A percentile compares a stretch with the other conserved stretches of the same genome.
Evolutionary conservation across 2,888 invertebrate genomes (phyloP).

Genomic region (Oscheius sp.): DNA sequence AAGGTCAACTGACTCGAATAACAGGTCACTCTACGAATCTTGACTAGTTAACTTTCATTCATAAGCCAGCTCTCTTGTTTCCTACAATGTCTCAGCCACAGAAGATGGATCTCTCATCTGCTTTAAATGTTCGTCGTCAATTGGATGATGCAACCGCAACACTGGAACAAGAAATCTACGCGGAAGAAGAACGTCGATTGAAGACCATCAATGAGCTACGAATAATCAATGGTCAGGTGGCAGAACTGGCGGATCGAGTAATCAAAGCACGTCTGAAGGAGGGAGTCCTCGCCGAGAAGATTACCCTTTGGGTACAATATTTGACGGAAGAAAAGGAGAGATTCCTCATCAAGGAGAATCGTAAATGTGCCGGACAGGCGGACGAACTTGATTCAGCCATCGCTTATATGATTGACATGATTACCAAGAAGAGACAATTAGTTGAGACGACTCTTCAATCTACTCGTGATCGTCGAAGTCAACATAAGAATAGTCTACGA

Average conservation of each 20-base stretch:
- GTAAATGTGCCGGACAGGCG: slow-evolving; percentile 12
- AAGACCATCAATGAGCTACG: slow-evolving; percentile 12
- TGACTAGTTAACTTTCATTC: no score
- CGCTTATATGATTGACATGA: slow-evolving; percentile 5
- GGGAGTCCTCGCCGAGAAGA: slow-evolving; percentile 3
- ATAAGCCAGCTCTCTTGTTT: neutral
- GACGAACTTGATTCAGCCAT: slow-evolving; percentile 7
- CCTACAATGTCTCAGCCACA: neutral
- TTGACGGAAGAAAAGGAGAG: slow-evolving; percentile 21
- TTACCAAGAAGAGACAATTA: neutral
- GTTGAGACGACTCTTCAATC: slow-evolving; percentile 4
- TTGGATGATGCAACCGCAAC: slow-evolving; percentile 5
- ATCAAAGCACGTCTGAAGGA: slow-evolving; percentile 16
- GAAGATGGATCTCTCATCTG: neutral
- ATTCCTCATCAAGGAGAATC: slow-evolving; percentile 6
- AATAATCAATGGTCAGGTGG: neutral
- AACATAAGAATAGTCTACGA: slow-evolving; percentile 13
- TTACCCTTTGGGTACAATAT: slow-evolving; percentile 16
- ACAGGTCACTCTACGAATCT: no score
- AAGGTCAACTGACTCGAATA: no score
- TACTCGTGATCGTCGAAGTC: neutral
- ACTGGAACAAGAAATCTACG: slow-evolving; percentile 5
- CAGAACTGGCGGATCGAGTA: slow-evolving; percentile 20
- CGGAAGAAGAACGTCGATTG: slow-evolving; percentile 6
- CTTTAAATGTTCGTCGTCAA: slow-evolving; percentile 12